Conservation (phyloP, 2,113 vertebrate species). For the Pedionomus torquatus region DNA sequence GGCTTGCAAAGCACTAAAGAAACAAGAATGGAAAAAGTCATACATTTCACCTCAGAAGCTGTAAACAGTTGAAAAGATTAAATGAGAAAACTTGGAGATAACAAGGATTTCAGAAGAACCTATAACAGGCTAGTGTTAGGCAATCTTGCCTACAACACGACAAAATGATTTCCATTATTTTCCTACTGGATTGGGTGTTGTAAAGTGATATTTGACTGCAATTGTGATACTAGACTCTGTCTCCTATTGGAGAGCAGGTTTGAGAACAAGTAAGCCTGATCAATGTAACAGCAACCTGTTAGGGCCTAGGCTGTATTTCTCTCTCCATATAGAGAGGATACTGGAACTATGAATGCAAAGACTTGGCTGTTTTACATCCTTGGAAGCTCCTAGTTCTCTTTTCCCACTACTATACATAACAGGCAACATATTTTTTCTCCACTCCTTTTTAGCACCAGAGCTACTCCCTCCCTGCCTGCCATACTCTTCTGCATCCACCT, state of each 20-base stretch:
- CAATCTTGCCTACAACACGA: background rate
- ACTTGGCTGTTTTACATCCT: background rate
- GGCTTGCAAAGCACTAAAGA: background rate
- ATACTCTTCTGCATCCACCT: background rate
- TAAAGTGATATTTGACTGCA: background rate
- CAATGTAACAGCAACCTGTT: background rate
- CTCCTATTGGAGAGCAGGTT: background rate
- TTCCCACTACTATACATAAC: fast-evolving
- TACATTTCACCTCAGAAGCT: background rate
- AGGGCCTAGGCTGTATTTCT: background rate
- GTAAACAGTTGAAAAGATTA: background rate
- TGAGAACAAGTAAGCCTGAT: background rate
- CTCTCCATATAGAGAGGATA: background rate
- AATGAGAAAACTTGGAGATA: background rate
- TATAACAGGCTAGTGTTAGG: background rate
- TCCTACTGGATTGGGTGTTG: background rate
- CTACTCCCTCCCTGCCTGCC: background rate
- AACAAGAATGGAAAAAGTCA: background rate
- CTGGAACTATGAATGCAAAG: background rate
- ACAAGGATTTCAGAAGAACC: background rate
- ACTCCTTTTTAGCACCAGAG: too few species aligned
- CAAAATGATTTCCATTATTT: background rate
- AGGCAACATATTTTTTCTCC: background rate
- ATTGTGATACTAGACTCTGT: background rate
- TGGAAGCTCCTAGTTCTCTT: background rate